Base-by-base conservation (phyloP, 2,888 invertebrate species). In the Caenorhabditis macrosperma region DNA sequence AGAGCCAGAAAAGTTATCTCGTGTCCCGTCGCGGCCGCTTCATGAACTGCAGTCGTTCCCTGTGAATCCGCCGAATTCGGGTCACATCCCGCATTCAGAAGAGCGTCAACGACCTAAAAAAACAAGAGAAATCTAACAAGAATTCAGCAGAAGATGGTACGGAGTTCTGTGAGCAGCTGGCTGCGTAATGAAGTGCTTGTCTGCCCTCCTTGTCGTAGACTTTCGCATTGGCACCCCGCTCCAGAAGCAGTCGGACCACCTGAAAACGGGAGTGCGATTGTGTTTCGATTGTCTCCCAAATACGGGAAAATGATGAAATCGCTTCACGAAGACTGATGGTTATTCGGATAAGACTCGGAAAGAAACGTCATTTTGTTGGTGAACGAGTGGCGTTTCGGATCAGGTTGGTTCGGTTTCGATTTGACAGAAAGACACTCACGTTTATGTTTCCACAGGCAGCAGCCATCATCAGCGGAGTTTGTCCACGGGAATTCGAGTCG, bases 401-500 rank as follows among this genome's bases (percentile, higher is more conserved):
- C 35, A 28, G n/a, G 24, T 26, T 17, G 38, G 17, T 48, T 5
- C 33, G 33, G 9, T 7, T 24, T 6, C 7, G 28, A 30, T 30
- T 48, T 48, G 1, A 26, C 12, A 12, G 28, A 50, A 6, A 6
- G 10, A 10, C 10, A 48, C 63, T 57, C 28, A 54, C 67, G 3
- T 50, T 63, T 6, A 57, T 91, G 83, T 92, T 92, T n/a, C 93
- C 93, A 88, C 93, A 93, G 80, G 92, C 92, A 3, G 92, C 90
- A 1, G 93, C 92, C 69, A 93, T 82, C 91, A 92, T 92, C 48
- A 93, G 88, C 1, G 92, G 91, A 15, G 92, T 92, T 74, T 86
- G 86, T 17, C 86, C 83, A 9, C 68, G 68, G 12, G 28, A 35
- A 61, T 88, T 88, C 17, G 59, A 66, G 12, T 79, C 84, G 33